Conservation (phyloP, 2,888 invertebrate genomes). For the Capitulum mitella region DNA sequence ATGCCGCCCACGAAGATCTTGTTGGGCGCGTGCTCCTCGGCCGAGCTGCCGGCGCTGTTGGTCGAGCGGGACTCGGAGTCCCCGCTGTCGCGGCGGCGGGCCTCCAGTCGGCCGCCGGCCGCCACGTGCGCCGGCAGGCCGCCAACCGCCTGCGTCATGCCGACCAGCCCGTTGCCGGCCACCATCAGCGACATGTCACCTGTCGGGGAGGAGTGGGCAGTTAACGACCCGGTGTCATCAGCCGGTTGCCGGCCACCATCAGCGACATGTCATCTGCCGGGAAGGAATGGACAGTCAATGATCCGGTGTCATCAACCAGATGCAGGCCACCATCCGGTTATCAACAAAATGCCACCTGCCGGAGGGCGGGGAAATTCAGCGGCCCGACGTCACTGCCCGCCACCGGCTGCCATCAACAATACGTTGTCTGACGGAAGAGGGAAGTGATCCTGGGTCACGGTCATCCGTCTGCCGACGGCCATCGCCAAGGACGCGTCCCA, state of each 20-base stretch:
- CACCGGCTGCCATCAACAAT: too few relatives aligned
- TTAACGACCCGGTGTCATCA: too few relatives aligned
- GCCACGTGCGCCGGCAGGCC: neutral
- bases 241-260: neutral
- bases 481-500: too few relatives aligned
- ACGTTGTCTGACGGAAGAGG: too few relatives aligned
- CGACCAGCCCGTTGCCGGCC: neutral
- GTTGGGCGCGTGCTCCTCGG: constrained; percentile 52
- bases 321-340: neutral
- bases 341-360: constrained; percentile 5
- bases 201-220: too few relatives aligned
- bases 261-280: constrained; percentile 13
- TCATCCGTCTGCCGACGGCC: too few relatives aligned
- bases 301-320: too few relatives aligned
- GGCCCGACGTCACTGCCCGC: too few relatives aligned
- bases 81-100: neutral
- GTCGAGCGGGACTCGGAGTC: neutral
- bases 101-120: neutral
- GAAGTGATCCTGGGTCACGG: too few relatives aligned
- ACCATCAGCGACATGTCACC: constrained; percentile 15
- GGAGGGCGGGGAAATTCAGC: too few relatives aligned
- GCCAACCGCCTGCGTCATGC: neutral
- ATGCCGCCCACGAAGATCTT: constrained; percentile 86
- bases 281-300: too few relatives aligned
- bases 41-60: neutral